These are phyloP conservation scores for Pteruthius melanotis DNA, from an alignment of 2,113 vertebrate species.

Conservation along the genomic window DNA sequence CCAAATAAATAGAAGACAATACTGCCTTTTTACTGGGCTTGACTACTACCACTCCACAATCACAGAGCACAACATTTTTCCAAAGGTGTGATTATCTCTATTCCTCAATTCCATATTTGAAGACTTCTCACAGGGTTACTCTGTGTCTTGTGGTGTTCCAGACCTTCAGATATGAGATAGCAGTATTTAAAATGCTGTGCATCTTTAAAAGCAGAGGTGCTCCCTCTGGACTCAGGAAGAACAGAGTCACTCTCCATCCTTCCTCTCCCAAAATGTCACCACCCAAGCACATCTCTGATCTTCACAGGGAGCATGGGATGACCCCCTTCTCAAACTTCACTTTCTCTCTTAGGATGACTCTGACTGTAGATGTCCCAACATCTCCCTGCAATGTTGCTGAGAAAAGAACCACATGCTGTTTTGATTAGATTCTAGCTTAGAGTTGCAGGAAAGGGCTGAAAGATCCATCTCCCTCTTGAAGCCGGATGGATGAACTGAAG, in stretches of 20 bases:
- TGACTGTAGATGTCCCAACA: neutral
- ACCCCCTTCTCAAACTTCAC: neutral
- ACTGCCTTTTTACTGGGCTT: neutral
- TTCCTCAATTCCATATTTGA: neutral
- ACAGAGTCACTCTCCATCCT: neutral
- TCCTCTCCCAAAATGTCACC: neutral
- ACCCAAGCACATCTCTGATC: neutral
- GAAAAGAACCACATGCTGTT: neutral
- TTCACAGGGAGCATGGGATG: neutral
- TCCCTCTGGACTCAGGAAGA: neutral
- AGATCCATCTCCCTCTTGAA: slow-evolving; percentile 62
- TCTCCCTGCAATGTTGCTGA: neutral
- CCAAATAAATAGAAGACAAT: neutral
- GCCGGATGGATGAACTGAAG: slow-evolving; percentile 65
- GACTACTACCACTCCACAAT: neutral
- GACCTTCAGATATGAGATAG: neutral
- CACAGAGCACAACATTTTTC: neutral
- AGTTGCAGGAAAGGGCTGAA: slow-evolving; percentile 20
- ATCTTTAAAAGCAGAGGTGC: neutral
- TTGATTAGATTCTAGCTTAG: neutral
- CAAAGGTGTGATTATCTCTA: neutral
- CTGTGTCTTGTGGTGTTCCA: neutral
- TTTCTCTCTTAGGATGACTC: neutral
- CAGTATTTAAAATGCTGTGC: neutral
- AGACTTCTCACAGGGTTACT: neutral